Evolutionary conservation across 2,888 invertebrate genomes (phyloP).

Genomic region (Drosophila planitibia): DNA sequence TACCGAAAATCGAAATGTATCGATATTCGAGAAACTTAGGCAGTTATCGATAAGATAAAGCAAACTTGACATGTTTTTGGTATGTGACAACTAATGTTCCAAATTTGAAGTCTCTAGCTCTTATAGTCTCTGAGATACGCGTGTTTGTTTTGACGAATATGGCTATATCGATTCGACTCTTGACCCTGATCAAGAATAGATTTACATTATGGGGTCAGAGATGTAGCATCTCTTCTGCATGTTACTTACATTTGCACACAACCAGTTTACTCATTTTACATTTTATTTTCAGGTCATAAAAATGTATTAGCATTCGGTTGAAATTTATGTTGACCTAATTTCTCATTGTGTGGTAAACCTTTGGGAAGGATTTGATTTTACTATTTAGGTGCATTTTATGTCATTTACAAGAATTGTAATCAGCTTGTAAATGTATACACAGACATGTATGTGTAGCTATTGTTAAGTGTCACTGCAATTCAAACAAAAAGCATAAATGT

Average conservation of each 20-base stretch:
- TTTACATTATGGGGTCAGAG: not conserved
- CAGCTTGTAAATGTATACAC: slow-evolving; percentile 31
- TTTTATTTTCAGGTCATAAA: not conserved
- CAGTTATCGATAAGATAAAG: not conserved
- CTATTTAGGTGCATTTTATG: slow-evolving; percentile 26
- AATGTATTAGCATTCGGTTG: not conserved
- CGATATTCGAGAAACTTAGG: not conserved
- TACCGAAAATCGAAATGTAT: not conserved
- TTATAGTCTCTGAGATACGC: not conserved
- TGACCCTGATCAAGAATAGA: not conserved
- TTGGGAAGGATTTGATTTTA: slow-evolving; percentile 23
- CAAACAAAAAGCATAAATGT: no score
- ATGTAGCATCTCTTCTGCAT: not conserved
- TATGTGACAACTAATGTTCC: not conserved
- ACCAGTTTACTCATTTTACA: not conserved
- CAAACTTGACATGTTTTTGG: not conserved
- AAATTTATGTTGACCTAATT: slow-evolving; percentile 43
- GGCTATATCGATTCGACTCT: not conserved
- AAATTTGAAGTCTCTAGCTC: not conserved
- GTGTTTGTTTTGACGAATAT: not conserved
- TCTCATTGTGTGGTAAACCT: not conserved
- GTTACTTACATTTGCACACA: not conserved
- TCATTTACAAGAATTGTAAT: slow-evolving; percentile 31
- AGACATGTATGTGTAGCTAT: not conserved
- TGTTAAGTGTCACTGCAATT: not conserved